Conservation (phyloP, 2,888 invertebrate species). For the Slavum lentiscoides region DNA sequence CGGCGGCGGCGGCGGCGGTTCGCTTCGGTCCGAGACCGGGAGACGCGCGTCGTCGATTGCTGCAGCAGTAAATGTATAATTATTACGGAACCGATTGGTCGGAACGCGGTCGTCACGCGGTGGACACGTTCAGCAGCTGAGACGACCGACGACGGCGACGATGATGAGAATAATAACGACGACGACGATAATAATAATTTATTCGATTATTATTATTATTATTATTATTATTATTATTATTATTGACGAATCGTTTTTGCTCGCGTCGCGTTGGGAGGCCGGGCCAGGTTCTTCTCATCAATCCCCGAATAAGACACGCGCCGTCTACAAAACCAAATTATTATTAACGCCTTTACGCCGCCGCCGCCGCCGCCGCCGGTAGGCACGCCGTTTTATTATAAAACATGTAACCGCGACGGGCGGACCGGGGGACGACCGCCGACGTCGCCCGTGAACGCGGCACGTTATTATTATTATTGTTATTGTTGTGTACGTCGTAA, state of each 20-base stretch:
- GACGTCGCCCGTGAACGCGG: background rate
- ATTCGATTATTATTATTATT: too few species aligned
- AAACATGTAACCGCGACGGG: background rate
- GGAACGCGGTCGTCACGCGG: too few species aligned
- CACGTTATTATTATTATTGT: constrained; percentile 2
- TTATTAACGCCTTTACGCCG: constrained; percentile 22
- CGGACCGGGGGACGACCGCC: background rate
- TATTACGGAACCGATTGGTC: too few species aligned
- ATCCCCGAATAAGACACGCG: constrained; percentile 6
- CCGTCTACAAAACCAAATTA: background rate
- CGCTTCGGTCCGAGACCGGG: too few species aligned
- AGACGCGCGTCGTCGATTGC: too few species aligned
- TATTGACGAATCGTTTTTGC: constrained; percentile 40
- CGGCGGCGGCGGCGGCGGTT: too few species aligned
- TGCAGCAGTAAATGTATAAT: too few species aligned
- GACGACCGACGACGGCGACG: background rate
- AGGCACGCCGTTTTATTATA: too few species aligned
- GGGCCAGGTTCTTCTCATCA: background rate
- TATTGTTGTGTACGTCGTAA: background rate
- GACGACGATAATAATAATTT: background rate
- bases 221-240: constrained; percentile 14
- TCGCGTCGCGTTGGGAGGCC: constrained; percentile 35
- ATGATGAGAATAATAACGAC: too few species aligned
- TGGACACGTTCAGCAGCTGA: too few species aligned
- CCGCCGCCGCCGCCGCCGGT: too few species aligned